These are phyloP conservation scores for Lepilemur ruficaudatus DNA, from an alignment of 2,797 vertebrate species.

Conservation along the genomic window DNA sequence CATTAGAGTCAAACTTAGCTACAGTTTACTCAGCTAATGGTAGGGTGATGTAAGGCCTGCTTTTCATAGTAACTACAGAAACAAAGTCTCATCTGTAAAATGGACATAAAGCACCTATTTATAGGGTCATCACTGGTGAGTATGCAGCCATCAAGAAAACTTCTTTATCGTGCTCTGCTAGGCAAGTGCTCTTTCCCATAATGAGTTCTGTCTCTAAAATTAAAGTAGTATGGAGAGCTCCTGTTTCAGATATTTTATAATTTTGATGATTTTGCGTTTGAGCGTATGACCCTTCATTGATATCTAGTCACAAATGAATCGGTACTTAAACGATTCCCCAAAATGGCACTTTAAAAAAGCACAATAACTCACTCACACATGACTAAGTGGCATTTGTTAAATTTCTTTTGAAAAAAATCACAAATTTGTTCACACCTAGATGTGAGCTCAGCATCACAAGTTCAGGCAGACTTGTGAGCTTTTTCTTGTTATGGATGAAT, in stretches of 20 bases:
- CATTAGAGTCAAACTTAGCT: background rate
- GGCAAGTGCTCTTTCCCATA: background rate
- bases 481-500: constrained; percentile 19
- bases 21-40: background rate
- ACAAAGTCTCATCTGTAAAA: background rate
- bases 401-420: constrained; percentile 37
- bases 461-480: background rate
- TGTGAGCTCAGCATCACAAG: constrained; percentile 2
- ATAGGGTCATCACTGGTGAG: background rate
- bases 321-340: background rate
- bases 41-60: background rate
- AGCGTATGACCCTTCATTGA: background rate
- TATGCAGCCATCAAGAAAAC: background rate
- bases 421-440: constrained; percentile 27
- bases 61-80: background rate
- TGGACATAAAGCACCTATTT: background rate
- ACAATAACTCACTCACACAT: background rate
- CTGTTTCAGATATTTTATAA: background rate
- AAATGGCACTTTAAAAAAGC: constrained; percentile 2
- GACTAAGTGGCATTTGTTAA: constrained; percentile 25
- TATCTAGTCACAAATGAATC: background rate
- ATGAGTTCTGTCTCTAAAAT: background rate
- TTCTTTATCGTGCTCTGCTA: background rate
- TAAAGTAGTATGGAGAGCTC: background rate
- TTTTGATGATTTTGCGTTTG: background rate